Conservation (phyloP, 2,888 invertebrate genomes). For the Ornithoptera alexandrae region DNA sequence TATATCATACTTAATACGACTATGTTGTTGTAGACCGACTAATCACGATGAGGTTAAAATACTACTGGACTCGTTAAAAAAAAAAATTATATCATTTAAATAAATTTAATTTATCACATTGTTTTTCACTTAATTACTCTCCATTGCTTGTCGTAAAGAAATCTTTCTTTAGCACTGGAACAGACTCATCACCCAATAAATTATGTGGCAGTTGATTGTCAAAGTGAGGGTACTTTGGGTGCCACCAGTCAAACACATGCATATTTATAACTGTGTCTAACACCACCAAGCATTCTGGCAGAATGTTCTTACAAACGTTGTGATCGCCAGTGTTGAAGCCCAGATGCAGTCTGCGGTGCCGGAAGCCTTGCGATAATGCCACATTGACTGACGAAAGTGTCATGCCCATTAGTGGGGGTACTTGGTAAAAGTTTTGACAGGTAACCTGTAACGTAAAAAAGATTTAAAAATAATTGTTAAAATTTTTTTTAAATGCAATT, state of each 20-base stretch:
- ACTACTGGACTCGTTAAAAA: no score
- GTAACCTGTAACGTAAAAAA: slow-evolving; percentile 66
- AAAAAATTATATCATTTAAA: background rate
- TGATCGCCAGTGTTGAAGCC: slow-evolving; percentile 66
- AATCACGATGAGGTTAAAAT: no score
- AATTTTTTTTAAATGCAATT: no score
- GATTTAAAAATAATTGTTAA: no score
- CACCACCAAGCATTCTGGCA: slow-evolving; percentile 55
- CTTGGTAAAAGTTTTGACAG: slow-evolving; percentile 76
- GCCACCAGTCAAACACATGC: slow-evolving; percentile 83
- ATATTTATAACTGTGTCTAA: slow-evolving; percentile 59
- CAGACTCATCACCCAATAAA: slow-evolving; percentile 50
- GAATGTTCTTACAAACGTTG: slow-evolving; percentile 48
- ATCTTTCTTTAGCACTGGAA: slow-evolving; percentile 54
- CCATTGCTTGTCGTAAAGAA: slow-evolving; percentile 47
- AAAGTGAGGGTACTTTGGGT: slow-evolving; percentile 72
- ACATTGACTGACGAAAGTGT: slow-evolving; percentile 78
- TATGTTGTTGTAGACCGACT: no score
- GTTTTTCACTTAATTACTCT: slow-evolving; percentile 34
- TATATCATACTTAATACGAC: no score
- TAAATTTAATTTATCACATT: slow-evolving; percentile 27
- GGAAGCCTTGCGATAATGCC: slow-evolving; percentile 75
- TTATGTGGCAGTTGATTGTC: slow-evolving; percentile 48
- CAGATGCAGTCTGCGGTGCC: slow-evolving; percentile 77
- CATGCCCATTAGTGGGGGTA: slow-evolving; percentile 81